These are phyloP conservation scores for Phoebastria nigripes DNA, from an alignment of 2,797 vertebrate genomes.

Conservation along the genomic window DNA sequence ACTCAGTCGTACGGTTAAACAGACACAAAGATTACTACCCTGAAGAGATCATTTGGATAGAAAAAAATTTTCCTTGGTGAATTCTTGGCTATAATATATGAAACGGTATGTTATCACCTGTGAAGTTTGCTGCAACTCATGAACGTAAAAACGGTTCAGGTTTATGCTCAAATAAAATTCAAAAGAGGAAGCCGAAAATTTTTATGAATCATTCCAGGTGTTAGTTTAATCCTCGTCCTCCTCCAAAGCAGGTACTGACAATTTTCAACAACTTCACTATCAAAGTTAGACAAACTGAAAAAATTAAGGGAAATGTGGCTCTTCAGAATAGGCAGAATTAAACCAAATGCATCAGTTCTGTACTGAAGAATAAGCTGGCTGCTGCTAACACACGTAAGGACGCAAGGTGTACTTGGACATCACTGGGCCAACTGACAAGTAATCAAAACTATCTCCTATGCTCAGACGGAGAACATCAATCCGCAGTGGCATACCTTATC, in stretches of 20 bases:
- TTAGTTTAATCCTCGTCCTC: neutral
- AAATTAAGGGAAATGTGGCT: neutral
- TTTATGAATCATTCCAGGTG: neutral
- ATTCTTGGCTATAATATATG: neutral
- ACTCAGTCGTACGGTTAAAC: fast-evolving
- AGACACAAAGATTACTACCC: neutral
- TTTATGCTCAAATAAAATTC: neutral
- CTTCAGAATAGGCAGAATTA: neutral
- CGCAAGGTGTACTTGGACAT: neutral
- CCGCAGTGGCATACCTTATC: neutral
- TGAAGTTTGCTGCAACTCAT: neutral
- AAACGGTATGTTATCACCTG: neutral
- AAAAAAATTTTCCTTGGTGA: neutral
- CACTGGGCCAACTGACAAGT: neutral
- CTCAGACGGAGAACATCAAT: neutral
- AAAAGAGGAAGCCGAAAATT: neutral
- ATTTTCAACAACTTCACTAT: neutral
- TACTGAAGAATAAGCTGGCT: neutral
- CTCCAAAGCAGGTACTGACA: neutral
- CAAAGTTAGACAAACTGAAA: neutral
- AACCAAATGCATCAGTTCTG: neutral
- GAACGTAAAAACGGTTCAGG: neutral
- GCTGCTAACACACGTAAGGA: neutral
- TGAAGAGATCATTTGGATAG: neutral
- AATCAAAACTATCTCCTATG: neutral